Base-by-base conservation (phyloP, 2,113 vertebrate species). In the Smithornis capensis region DNA sequence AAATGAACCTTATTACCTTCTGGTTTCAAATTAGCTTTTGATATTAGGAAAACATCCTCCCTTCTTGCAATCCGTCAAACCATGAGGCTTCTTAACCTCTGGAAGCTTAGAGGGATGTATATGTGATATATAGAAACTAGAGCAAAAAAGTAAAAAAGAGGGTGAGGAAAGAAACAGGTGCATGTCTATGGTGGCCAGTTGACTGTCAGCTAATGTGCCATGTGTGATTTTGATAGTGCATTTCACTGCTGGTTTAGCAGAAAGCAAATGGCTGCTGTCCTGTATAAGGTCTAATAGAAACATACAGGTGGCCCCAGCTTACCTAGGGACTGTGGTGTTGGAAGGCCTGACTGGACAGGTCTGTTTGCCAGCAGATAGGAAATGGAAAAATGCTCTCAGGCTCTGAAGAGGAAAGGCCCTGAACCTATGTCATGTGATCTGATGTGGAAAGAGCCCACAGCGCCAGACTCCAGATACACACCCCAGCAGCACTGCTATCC, bases 351-450 rank as follows among this genome's bases (percentile, higher is more conserved):
- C 29, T 15, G 55, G 55, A 17, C 21, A 59, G 69, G 23, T 44
- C 38, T 87, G 25, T 77, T 33, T 40, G 15, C 37, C 52, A 55
- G 81, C 31, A 64, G 74, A 23, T 60, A n/a, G 47, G 69, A 55
- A 67, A 78, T 60, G 65, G 29, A 87, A 44, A 92, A 81, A 64
- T 38, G 12, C 11, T 24, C 35, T 79, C 53, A 37, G 27, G 44
- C 19, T 89, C 68, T 8, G 16, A n/a, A 63, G 28, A 35, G 14
- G 49, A 67, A 80, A 68, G 14, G 16, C 27, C 38, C 57, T 52
- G 21, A 28, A 44, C 22, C 33, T 40, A 7, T 2, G 1, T 19
- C 0, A 0, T 27, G 52, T n/a, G 38, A 31, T 55, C 35, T 28
- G 31, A 6, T 38, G 38, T 33, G 49, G 23, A 78, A 27, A 53